Base-by-base conservation (phyloP, 53 echinoderm and acorn worm species). In the Arbacia lixula region DNA sequence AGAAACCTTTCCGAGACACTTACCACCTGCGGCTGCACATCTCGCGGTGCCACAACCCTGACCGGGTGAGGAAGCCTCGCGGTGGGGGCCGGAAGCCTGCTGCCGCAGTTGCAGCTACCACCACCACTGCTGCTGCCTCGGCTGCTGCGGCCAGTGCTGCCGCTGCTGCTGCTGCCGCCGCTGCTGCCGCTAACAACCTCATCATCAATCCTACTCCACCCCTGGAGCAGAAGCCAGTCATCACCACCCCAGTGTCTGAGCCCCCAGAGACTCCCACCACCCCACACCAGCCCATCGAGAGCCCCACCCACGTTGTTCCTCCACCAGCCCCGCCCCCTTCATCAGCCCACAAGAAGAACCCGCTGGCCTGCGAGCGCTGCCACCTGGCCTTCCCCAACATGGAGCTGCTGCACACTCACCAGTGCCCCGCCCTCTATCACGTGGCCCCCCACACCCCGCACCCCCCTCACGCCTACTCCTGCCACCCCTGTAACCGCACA, bases 1-100 rank as follows among this genome's bases (percentile, higher is more conserved):
- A 81, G 49, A 81, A 81, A 49, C 82, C 82, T 8, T 64, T 81
- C 36, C 62, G 82, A 43, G 82, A 81, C 34, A 81, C 82, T 19
- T 81, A 81, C 22, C 82, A 81, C 63, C 40, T 81, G 29, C 26
- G 82, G 27, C 30, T 81, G 31, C 82, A 81, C 52, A 81, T 81
- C 1, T 81, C 82, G 1, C 26, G 82, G 43, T 64, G 82, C 64
- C 82, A 81, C 42, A 41, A 81, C 42, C 82, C 82, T 30, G 82
- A 81, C 30, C 36, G 82, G 30, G 65, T 81, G 6, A 81, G 46
- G 26, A 81, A 81, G 28, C 82, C 82, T 14, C 63, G 82, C 6
- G 58, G 77, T 26, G 77, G 58, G 10, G 58, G 77, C 12, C 56
- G 40, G 12, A 60, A 77, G 40, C 22, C 77, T 11, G 39, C 20